Conservation (phyloP, 2,888 invertebrate species). For the Alentia gelatinosa region DNA sequence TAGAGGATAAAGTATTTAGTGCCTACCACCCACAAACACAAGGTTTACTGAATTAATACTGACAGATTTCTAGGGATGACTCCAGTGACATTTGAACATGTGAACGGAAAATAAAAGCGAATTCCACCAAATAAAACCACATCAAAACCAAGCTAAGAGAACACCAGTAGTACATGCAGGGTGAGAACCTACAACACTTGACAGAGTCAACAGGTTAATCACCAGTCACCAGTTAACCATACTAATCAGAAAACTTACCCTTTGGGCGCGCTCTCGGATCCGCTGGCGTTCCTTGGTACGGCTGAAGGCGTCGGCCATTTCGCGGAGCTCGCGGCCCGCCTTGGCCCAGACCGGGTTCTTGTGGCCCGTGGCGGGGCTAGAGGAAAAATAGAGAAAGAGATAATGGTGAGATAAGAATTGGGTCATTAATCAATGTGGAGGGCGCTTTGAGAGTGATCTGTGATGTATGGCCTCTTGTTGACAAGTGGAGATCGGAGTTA, state of each 20-base stretch:
- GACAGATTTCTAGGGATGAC: too few species aligned
- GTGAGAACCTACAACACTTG: not conserved
- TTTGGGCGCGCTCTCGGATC: conserved; percentile 69
- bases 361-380: conserved; percentile 65
- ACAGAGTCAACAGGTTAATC: not conserved
- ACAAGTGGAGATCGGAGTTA: not conserved
- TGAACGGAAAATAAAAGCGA: not conserved
- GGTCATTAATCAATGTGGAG: not conserved
- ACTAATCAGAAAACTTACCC: conserved; percentile 64
- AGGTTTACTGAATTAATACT: too few species aligned
- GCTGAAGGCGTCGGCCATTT: conserved; percentile 75
- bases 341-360: conserved; percentile 69
- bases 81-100: not conserved
- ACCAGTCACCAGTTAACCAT: not conserved
- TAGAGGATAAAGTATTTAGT: too few species aligned
- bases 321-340: conserved; percentile 71
- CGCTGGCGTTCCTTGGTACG: conserved; percentile 69
- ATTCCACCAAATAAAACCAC: not conserved
- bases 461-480: not conserved
- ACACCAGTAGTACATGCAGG: not conserved
- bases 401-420: not conserved
- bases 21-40: too few species aligned
- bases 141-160: not conserved
- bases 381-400: conserved; percentile 12
- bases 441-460: not conserved